Evolutionary conservation across 2,888 invertebrate genomes (phyloP).

Genomic region (Eucera pruinosa): DNA sequence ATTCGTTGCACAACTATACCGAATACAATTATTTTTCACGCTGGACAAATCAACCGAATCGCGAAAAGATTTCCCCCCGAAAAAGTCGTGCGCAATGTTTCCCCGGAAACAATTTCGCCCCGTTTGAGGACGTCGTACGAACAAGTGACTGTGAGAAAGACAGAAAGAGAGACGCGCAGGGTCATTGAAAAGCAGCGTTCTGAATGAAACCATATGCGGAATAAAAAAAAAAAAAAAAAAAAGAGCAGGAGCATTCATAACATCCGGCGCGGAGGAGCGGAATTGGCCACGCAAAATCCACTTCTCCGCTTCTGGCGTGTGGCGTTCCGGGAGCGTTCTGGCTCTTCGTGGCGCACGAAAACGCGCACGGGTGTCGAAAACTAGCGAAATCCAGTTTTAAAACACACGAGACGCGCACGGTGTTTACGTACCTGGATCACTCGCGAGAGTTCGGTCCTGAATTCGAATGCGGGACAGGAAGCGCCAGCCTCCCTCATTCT

Average conservation of each 20-base stretch:
- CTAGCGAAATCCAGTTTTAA: conserved; percentile 49
- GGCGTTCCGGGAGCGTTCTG: no score
- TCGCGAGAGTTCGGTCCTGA: conserved; percentile 31
- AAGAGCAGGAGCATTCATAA: conserved; percentile 40
- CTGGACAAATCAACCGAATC: no score
- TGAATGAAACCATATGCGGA: conserved; percentile 25
- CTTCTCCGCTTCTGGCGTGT: no score
- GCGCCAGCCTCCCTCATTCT: conserved; percentile 56
- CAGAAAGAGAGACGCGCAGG: not conserved
- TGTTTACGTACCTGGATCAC: conserved; percentile 37
- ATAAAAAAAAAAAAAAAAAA: no score
- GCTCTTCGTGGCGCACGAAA: no score
- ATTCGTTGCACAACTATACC: no score
- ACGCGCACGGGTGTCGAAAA: not conserved
- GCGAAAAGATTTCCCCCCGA: no score
- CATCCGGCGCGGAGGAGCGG: conserved; percentile 16
- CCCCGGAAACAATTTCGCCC: not conserved
- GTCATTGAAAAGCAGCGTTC: conserved; percentile 3
- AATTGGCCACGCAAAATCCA: conserved; percentile 1
- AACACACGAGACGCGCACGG: conserved; percentile 12
- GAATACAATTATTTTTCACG: no score
- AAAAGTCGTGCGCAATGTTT: no score
- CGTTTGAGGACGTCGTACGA: not conserved
- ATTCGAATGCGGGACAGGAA: conserved; percentile 71
- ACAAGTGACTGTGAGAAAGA: conserved; percentile 20